Base-by-base conservation (phyloP, 1,140 invertebrate species). In the Caenorhabditis briggsae region DNA sequence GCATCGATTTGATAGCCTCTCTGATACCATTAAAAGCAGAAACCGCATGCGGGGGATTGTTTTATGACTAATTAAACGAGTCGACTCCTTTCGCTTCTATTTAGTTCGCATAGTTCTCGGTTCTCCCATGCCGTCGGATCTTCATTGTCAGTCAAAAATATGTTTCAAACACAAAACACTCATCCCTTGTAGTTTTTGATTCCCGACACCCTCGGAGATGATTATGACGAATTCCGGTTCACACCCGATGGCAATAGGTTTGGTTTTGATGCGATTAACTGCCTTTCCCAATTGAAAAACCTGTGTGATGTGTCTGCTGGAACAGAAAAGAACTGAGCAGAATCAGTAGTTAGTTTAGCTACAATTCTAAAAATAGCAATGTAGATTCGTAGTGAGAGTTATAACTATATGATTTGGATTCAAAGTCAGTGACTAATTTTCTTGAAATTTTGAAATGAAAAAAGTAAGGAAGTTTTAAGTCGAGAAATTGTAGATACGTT, bases 91-190 rank as follows among this genome's bases (percentile, higher is more conserved):
- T 23, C 59, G 59, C 25, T 58, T n/a, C 20, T 61, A 18, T 25
- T 25, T 33, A 8, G 8, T 61, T 20, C 11, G 23, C 20, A 25
- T 6, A 33, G 33, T 33, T 33, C 33, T 3, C 33, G 3, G 33
- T 33, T 33, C 33, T 3, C 33, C 33, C 1, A 33, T 33, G 33
- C 33, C 33, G 33, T 33, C 3, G 33, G 33, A 33, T 11, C 18
- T 25, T 61, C 9, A 25, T 12, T 61, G 33, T 33, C 59, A n/a
- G 56, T 58, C 16, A 7, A 18, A 23, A 61, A 8, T 23, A 11
- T 61, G 59, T 61, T 61, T 61, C 23, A 61, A 61, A 61, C 59
- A 61, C 59, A 61, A 61, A 61, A 61, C 59, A 61, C 59, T 61
- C 59, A 61, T 61, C 59, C 59, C n/a, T 0, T 25, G 23, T 61